A percentile compares a stretch with the other conserved stretches of the same genome.
Evolutionary conservation across 2,113 vertebrate genomes (phyloP).

Genomic region (Plecotus auritus): DNA sequence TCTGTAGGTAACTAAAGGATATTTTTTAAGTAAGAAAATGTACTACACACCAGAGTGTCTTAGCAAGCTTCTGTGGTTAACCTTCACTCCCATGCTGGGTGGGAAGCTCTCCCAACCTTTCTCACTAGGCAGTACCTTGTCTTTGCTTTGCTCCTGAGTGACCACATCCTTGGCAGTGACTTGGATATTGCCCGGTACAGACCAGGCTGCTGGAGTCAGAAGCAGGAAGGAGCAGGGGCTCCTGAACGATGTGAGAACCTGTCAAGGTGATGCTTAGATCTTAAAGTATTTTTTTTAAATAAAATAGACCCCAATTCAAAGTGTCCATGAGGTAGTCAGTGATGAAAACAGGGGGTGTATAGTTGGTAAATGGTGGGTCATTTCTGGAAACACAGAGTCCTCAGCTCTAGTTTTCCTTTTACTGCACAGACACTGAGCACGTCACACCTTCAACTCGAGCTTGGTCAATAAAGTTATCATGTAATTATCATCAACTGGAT

Average conservation of each 20-base stretch:
- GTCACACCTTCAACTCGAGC: conserved; percentile 50
- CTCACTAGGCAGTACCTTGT: accelerated
- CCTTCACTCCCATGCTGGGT: accelerated
- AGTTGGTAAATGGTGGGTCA: neutral
- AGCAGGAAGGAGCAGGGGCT: accelerated
- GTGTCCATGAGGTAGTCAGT: neutral
- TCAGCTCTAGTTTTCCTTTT: conserved; percentile 25
- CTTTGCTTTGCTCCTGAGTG: neutral
- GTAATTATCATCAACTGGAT: conserved; percentile 79
- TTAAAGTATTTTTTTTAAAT: neutral
- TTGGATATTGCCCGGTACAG: accelerated
- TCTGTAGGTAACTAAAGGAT: accelerated
- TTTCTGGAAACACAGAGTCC: neutral
- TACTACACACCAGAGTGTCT: neutral
- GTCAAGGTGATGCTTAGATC: neutral
- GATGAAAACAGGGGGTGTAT: neutral
- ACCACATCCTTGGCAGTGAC: neutral
- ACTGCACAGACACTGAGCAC: neutral
- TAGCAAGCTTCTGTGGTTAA: neutral
- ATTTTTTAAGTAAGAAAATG: neutral
- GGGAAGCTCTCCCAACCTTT: neutral
- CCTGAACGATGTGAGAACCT: accelerated
- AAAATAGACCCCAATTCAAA: neutral
- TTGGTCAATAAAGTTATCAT: conserved; percentile 85
- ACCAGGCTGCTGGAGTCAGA: no score